Conservation (phyloP, 2,797 vertebrate genomes). For the Falco columbarius region DNA sequence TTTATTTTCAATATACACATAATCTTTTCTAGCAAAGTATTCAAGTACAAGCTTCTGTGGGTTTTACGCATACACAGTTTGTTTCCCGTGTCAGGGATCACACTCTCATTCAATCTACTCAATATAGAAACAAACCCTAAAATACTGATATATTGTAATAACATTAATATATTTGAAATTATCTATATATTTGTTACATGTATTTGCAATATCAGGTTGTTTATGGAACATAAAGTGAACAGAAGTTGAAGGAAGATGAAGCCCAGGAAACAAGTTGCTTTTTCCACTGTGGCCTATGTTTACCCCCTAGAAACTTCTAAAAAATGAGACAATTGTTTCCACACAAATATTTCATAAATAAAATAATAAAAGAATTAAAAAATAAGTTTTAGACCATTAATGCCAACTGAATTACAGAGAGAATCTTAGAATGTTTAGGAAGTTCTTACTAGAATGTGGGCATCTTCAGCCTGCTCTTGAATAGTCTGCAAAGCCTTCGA, state of each 20-base stretch:
- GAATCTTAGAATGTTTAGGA: neutral
- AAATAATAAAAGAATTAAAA: neutral
- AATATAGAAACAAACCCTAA: neutral
- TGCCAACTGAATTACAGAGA: neutral
- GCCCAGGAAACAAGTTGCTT: neutral
- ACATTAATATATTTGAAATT: neutral
- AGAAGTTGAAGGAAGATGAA: neutral
- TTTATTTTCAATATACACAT: neutral
- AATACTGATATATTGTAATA: neutral
- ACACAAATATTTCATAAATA: neutral
- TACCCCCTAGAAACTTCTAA: neutral
- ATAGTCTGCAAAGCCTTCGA: slow-evolving; percentile 74
- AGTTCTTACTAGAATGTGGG: slow-evolving; percentile 68
- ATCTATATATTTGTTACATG: neutral
- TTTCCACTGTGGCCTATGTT: neutral
- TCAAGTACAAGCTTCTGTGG: neutral
- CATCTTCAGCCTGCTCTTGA: slow-evolving; percentile 69
- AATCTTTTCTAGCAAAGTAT: neutral
- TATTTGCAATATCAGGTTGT: neutral
- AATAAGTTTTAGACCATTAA: neutral
- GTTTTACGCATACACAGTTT: neutral
- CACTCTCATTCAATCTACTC: neutral
- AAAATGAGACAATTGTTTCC: neutral
- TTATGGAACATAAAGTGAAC: neutral
- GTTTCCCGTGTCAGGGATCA: neutral